Base-by-base conservation (phyloP, 2,113 vertebrate species). In the Myiopsitta monachus region DNA sequence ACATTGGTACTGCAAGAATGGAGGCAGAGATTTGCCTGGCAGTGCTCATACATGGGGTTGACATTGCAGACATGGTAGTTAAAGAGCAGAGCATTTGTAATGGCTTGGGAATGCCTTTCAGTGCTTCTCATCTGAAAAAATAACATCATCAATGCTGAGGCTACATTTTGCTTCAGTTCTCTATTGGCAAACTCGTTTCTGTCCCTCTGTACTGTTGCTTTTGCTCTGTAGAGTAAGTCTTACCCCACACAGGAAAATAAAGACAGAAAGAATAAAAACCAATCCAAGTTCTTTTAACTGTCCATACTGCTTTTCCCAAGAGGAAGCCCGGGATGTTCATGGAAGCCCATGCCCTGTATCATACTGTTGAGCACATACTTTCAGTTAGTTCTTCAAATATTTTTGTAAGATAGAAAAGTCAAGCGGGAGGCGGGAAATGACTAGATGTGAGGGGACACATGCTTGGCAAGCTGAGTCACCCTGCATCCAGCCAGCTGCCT, bases 401-500 rank as follows among this genome's bases (percentile, higher is more conserved):
- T 95, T 92, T 83, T 91, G 31, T 39, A 88, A 92, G 90, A 85
- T 46, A 91, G 55, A 76, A 59, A 46, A 96, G 72, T 66, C 46
- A 82, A 64, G 75, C 67, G 63, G 90, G 72, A 90, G 93, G 72
- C 0, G 39, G 82, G 79, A 96, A 88, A 76, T 75, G 18, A 83
- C 75, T 81, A 62, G 76, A 51, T 59, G 31, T 75, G 76, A 94
- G 72, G 72, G 76, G 46, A 38, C 72, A 92, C 51, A 74, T 31
- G 64, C 59, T 43, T 51, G n/a, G 87, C 17, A 7, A 46, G 85
- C 79, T 92, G 90, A 94, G 85, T 92, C 90, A 90, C 82, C 63
- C 75, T 18, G 24, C 84, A 82, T 59, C 75, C 80, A 89, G 70
- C 57, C 94, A 79, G 77, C 87, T 94, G 94, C 76, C 66, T 73